Evolutionary conservation across 2,888 invertebrate species (phyloP), one percentile per base, ranked within the genome.

Genomic region (Brassicogethes aeneus): DNA sequence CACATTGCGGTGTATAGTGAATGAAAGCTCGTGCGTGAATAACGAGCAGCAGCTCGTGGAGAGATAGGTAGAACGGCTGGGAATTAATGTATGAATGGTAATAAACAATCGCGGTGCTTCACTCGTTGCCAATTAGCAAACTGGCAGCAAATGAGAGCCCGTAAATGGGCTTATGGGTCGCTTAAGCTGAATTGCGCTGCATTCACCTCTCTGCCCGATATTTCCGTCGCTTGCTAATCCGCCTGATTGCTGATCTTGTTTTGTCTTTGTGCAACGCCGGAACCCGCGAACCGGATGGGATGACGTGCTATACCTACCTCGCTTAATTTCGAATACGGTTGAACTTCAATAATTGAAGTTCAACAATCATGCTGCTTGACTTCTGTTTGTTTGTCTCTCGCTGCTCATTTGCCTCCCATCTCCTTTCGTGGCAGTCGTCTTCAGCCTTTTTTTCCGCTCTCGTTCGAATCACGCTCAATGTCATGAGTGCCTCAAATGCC

Each of bases 261-360:
- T 63, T 64, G 64, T 64, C 64, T 60, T 61, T 63, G 63, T 61
- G 60, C 61, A 61, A 42, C 50, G 51, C 56, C 23, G 10, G 23
- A 10, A 5, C 10, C 23, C 10, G 23, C 51, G 12, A 55, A 53
- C 52, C 52, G 48, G 55, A 56, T 56, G 52, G 51, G 54, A 55
- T 53, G 23, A 5, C 23, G n/a, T n/a, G n/a, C n/a, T 23, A 38
- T 32, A 39, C 39, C 34, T 54, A 60, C 61, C 60, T 60, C 52
- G 51, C 56, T 56, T 53, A 50, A 56, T 58, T 53, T 54, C 53
- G 56, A 52, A 59, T 60, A 54, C 57, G 60, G 57, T 60, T 59
- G 60, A 57, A 56, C 60, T 63, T 63, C 61, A 63, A 63, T 63
- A n/a, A n/a, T n/a, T n/a, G n/a, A n/a, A n/a, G n/a, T n/a, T n/a